Evolutionary conservation across 1,140 invertebrate genomes (phyloP).

Genomic region (Portunus trituberculatus): DNA sequence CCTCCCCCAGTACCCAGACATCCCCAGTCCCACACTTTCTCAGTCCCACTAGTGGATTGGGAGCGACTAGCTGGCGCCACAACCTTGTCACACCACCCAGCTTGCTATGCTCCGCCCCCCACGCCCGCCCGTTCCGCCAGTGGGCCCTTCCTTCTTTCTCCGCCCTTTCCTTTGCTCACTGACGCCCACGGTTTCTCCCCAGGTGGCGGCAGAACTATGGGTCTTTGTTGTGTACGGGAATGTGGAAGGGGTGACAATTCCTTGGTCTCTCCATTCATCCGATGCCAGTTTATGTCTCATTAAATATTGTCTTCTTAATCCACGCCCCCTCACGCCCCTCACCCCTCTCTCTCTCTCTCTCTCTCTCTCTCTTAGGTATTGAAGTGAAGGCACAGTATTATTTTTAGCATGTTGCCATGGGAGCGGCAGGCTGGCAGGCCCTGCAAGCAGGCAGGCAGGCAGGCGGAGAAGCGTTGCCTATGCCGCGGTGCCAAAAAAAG

Average conservation of each 20-base stretch:
- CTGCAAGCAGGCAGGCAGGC: not conserved
- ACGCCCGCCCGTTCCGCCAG: not conserved
- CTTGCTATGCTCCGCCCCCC: not conserved
- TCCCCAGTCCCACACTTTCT: not conserved
- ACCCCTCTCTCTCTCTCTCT: not conserved
- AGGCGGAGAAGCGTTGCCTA: not conserved
- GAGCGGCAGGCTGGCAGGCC: not conserved
- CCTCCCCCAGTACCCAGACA: not conserved
- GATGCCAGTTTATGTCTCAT: not conserved
- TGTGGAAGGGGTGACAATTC: not conserved
- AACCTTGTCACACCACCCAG: not conserved
- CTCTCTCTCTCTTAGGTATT: not conserved
- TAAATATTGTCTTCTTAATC: not conserved
- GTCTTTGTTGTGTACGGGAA: not conserved
- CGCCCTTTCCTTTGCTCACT: not conserved
- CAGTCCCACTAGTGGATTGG: not conserved
- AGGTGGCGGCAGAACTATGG: not conserved
- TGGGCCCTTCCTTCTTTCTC: not conserved
- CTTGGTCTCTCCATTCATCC: not conserved
- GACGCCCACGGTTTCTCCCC: not conserved
- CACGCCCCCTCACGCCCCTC: not conserved
- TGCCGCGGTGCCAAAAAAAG: not conserved
- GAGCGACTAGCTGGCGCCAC: not conserved
- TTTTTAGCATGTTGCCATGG: not conserved
- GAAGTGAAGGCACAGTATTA: not conserved